Percentiles rank a stretch among this genome's conserved stretches.
Conservation (phyloP, 1,140 invertebrate species). For the Hyphantria cunea region DNA sequence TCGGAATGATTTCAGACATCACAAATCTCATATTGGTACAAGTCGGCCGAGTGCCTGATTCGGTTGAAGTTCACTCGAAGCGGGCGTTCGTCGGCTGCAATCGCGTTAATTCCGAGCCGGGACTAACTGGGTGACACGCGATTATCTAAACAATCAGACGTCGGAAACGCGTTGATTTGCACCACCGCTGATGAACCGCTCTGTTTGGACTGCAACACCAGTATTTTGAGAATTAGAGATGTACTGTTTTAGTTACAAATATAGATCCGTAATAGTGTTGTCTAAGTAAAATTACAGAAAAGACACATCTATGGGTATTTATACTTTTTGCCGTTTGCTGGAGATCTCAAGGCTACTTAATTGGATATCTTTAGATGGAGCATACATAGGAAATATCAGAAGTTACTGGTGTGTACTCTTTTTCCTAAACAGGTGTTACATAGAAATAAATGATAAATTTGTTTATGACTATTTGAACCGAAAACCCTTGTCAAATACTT, state of each 20-base stretch:
- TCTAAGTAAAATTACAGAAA: neutral
- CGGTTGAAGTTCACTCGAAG: constrained; percentile 25
- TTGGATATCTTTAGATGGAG: no score
- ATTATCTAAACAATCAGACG: constrained; percentile 54
- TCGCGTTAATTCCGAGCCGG: constrained; percentile 41
- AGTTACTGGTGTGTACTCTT: no score
- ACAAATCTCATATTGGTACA: neutral
- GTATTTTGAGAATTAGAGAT: constrained; percentile 20
- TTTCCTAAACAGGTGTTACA: no score
- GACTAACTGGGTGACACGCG: constrained; percentile 42
- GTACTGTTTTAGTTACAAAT: constrained; percentile 1
- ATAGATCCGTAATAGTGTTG: neutral
- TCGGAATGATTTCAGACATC: no score
- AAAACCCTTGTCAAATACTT: no score
- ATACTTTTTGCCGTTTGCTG: no score
- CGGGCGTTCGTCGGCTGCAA: constrained; percentile 32
- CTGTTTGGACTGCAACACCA: constrained; percentile 21
- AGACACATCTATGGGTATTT: no score
- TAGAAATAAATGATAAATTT: no score
- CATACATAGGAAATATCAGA: no score
- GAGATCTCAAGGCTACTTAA: no score
- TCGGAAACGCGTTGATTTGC: constrained; percentile 40
- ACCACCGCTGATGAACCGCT: constrained; percentile 36
- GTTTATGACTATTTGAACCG: no score
- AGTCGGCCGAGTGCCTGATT: constrained; percentile 20